A percentile compares a stretch with the other conserved stretches of the same genome.
Conservation (phyloP, 2,113 vertebrate genomes). For the Nibea albiflora region DNA sequence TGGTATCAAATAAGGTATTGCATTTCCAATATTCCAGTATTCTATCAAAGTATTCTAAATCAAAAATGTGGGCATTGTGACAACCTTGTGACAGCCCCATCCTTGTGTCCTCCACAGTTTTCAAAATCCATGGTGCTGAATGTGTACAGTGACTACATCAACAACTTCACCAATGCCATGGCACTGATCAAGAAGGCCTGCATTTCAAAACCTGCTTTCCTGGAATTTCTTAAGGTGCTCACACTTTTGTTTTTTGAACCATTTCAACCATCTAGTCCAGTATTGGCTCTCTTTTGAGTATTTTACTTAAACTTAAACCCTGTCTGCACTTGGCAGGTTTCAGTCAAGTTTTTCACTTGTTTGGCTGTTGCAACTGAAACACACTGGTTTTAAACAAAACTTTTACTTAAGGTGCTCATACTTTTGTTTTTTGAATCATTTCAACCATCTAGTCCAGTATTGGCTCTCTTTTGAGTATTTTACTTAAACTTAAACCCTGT, state of each 20-base stretch:
- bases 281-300: background rate
- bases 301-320: too few relatives aligned
- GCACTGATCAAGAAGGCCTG: slow-evolving; percentile 94
- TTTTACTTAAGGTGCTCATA: slow-evolving; percentile 89
- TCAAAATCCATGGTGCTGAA: slow-evolving; percentile 96
- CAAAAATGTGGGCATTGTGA: too few relatives aligned
- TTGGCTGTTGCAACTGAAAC: background rate
- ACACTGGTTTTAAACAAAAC: background rate
- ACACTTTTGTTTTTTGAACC: background rate
- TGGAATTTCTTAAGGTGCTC: slow-evolving; percentile 93
- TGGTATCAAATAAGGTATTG: too few relatives aligned
- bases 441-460: background rate
- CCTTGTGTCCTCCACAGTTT: slow-evolving; percentile 81
- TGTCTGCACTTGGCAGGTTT: background rate
- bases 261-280: background rate
- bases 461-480: background rate
- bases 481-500: background rate
- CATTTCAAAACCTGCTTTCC: slow-evolving; percentile 90
- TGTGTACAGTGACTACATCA: slow-evolving; percentile 95
- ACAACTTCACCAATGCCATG: slow-evolving; percentile 96
- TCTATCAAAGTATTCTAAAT: too few relatives aligned
- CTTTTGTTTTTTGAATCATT: background rate
- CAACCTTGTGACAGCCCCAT: too few relatives aligned
- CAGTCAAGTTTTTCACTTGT: background rate
- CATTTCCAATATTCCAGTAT: too few relatives aligned